These are phyloP conservation scores for Auanema sp. DNA, from an alignment of 2,888 invertebrate species.

Conservation along the genomic window DNA sequence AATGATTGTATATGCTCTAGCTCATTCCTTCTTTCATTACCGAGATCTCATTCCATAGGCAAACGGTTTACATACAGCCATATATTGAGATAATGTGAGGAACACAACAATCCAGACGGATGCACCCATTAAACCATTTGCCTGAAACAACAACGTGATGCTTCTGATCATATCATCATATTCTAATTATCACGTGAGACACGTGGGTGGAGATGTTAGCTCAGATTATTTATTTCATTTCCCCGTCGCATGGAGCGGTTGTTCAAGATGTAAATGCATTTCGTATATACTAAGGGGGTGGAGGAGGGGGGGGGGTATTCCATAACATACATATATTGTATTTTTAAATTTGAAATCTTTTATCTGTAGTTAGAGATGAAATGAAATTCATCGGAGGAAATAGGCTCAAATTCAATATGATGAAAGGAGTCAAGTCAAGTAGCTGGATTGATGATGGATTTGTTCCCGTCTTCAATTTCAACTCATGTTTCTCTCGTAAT, in stretches of 20 bases:
- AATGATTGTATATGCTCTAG: neutral
- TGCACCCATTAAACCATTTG: conserved; percentile 68
- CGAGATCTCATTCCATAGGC: conserved; percentile 45
- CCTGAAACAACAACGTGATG: conserved; percentile 38
- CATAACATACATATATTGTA: too few species aligned
- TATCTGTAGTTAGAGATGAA: too few species aligned
- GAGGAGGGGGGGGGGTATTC: too few species aligned
- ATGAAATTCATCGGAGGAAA: too few species aligned
- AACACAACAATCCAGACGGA: conserved; percentile 69
- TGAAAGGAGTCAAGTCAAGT: neutral
- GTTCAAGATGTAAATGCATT: neutral
- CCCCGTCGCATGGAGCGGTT: neutral
- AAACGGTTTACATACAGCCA: conserved; percentile 66
- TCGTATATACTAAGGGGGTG: conserved; percentile 4
- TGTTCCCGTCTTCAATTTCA: too few species aligned
- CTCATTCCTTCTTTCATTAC: neutral
- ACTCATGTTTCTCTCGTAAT: too few species aligned
- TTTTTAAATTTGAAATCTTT: too few species aligned
- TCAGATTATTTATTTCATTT: neutral
- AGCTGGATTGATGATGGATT: too few species aligned
- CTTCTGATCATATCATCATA: neutral
- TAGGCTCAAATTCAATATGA: conserved; percentile 7
- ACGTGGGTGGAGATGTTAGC: neutral
- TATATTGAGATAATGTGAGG: conserved; percentile 68
- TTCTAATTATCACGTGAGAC: neutral